phyloP scores from a whole-genome alignment of 1,140 invertebrate genomes.

The Trichoplusia ni region DNA sequence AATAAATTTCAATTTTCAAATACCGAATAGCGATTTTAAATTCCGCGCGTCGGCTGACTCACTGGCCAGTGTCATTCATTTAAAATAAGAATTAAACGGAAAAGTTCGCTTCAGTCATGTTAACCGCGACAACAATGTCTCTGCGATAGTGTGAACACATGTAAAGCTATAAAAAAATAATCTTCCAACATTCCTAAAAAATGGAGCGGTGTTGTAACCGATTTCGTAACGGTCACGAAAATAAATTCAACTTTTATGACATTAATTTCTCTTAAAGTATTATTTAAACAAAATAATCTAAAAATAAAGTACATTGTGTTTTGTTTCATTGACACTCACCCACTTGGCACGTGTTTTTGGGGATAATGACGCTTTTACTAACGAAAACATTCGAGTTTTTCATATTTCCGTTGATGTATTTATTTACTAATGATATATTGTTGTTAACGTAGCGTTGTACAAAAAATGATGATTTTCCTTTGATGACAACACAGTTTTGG shows the following conservation, averaged over 20 bases:
- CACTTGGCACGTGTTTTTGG: constrained; percentile 64
- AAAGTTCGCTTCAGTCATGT: constrained; percentile 23
- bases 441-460: neutral
- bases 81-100: constrained; percentile 6
- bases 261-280: constrained; percentile 31
- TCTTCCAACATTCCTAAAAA: constrained; percentile 32
- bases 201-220: constrained; percentile 31
- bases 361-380: constrained; percentile 36
- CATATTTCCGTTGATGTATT: constrained; percentile 25
- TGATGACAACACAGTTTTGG: neutral
- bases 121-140: constrained; percentile 32
- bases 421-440: constrained; percentile 6
- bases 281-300: constrained; percentile 34
- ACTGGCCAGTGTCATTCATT: constrained; percentile 20
- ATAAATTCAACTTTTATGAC: constrained; percentile 31
- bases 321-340: constrained; percentile 70
- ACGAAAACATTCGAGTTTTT: constrained; percentile 32
- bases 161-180: constrained; percentile 35
- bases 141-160: constrained; percentile 25
- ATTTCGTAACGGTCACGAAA: constrained; percentile 31
- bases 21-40: constrained; percentile 1
- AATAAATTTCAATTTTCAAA: constrained; percentile 1
- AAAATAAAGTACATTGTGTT: constrained; percentile 43
- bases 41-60: constrained; percentile 4
- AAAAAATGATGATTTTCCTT: neutral